These are phyloP conservation scores for Rhagologus leucostigma DNA, from an alignment of 2,113 vertebrate species.

Conservation along the genomic window DNA sequence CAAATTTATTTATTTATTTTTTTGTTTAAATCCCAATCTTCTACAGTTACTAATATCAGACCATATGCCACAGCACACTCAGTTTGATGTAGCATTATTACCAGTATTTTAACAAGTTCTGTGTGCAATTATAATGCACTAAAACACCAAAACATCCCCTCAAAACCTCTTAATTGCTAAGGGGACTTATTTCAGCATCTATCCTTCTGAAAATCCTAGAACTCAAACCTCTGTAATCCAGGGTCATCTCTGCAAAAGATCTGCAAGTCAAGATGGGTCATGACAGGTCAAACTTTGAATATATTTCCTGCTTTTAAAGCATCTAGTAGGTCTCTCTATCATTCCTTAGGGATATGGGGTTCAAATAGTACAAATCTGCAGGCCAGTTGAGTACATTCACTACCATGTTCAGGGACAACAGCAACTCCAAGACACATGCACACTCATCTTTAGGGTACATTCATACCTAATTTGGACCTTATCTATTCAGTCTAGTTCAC, in stretches of 20 bases:
- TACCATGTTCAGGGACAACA: background rate
- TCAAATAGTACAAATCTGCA: background rate
- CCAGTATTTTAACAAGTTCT: background rate
- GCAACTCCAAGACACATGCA: background rate
- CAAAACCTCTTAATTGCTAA: background rate
- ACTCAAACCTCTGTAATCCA: background rate
- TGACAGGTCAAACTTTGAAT: background rate
- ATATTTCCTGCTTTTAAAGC: background rate
- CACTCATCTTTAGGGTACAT: background rate
- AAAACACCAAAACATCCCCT: background rate
- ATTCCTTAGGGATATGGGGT: background rate
- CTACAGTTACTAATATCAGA: background rate
- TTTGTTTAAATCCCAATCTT: background rate
- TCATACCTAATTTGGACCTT: background rate
- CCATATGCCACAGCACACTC: background rate
- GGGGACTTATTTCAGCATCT: background rate
- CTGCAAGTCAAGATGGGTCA: background rate
- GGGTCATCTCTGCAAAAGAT: background rate
- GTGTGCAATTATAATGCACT: background rate
- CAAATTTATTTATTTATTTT: no score
- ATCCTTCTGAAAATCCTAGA: background rate
- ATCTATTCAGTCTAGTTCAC: background rate
- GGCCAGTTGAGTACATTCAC: background rate
- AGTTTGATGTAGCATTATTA: background rate
- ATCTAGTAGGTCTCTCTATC: background rate